phyloP scores from a whole-genome alignment of 2,113 vertebrate species.

The Hydropotes inermis region DNA sequence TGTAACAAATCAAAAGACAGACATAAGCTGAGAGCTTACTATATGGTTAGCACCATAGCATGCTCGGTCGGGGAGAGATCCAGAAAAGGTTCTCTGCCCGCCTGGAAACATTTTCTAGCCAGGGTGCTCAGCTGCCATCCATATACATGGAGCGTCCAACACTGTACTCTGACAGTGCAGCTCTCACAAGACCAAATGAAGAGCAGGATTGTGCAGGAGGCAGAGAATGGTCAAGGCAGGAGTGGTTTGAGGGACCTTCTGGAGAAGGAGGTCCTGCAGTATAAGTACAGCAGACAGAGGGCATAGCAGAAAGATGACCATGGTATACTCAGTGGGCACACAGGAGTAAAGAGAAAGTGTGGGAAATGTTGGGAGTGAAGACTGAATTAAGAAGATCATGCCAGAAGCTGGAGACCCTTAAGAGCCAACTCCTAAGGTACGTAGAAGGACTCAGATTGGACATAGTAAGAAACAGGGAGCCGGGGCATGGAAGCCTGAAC shows the following conservation, averaged over 20 bases:
- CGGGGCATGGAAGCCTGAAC: neutral
- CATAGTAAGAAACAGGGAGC: neutral
- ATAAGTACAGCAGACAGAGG: neutral
- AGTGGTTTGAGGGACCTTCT: neutral
- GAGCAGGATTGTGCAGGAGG: neutral
- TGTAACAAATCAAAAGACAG: neutral
- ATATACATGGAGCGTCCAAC: neutral
- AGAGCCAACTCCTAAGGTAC: neutral
- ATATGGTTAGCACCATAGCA: neutral
- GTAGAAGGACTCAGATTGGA: neutral
- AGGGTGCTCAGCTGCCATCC: neutral
- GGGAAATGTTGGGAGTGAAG: neutral
- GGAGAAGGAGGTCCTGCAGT: neutral
- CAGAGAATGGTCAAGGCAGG: neutral
- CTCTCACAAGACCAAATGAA: neutral
- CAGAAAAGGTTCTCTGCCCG: neutral
- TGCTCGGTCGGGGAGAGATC: neutral
- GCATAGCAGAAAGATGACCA: neutral
- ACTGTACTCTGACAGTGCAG: neutral
- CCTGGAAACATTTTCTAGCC: neutral
- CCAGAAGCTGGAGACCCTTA: neutral
- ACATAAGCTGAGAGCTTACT: neutral
- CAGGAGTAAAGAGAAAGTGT: neutral
- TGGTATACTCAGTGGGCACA: neutral
- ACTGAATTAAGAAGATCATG: neutral